phyloP scores from a whole-genome alignment of 2,113 vertebrate genomes.

The Egretta garzetta region DNA sequence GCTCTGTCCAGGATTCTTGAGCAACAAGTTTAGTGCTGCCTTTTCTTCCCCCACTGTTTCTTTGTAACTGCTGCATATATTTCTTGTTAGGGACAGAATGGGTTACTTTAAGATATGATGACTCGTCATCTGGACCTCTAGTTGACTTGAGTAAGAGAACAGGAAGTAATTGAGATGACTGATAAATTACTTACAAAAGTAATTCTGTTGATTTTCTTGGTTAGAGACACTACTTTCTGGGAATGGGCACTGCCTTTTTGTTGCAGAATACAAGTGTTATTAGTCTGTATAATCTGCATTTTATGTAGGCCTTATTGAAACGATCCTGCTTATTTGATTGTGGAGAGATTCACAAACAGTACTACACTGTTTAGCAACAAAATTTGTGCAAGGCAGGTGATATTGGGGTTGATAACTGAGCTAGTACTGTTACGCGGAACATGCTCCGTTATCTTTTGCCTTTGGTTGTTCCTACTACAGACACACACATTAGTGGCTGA shows the following conservation, averaged over 20 bases:
- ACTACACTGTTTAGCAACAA: background rate
- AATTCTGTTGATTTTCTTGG: background rate
- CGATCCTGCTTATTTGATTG: background rate
- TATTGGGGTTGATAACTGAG: background rate
- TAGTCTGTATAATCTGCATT: background rate
- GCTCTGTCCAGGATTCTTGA: background rate
- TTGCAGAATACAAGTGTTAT: background rate
- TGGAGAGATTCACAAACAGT: background rate
- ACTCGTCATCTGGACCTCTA: background rate
- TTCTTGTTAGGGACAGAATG: background rate
- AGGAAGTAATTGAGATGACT: background rate
- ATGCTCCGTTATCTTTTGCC: background rate
- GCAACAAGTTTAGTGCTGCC: background rate
- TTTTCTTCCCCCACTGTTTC: background rate
- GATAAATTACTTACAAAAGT: background rate
- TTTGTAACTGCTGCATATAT: background rate
- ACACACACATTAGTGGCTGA: rapidly evolving
- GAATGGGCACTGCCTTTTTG: background rate
- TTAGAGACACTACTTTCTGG: background rate
- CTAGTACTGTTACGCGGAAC: background rate
- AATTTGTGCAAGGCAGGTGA: background rate
- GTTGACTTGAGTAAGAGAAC: background rate
- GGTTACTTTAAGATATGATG: background rate
- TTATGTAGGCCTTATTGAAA: background rate
- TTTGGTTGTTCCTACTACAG: background rate